Base-by-base conservation (phyloP, 2,113 vertebrate species). In the Actinemys pallida region DNA sequence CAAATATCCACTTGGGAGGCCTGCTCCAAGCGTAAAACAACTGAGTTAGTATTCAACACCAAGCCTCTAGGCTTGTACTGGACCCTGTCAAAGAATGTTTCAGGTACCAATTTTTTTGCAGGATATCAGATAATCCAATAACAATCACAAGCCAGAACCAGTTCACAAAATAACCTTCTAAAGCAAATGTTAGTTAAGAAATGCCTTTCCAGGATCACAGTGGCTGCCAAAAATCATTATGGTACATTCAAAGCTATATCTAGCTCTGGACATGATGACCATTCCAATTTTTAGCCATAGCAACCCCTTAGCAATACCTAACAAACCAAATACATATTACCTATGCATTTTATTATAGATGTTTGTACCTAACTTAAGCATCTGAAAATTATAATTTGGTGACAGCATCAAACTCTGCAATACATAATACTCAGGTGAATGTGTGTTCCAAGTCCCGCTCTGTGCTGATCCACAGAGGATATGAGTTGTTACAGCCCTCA, bases 1-100 rank as follows among this genome's bases (percentile, higher is more conserved):
- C 81, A 87, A 90, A 57, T 57, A 94, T 81, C 90, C 83, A 96
- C 88, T 90, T 95, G 96, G 90, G 83, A 92, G 95, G 90, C 83
- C 93, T 93, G 90, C 89, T 92, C 90, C 87, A 76, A n/a, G n/a
- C 57, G 39, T 22, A 80, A 85, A 90, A 86, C 65, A 39, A 22
- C n/a, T 52, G 31, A 35, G 35, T 22, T 52, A 78, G 59, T 29
- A 88, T 82, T 93, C 62, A 81, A 65, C 35, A 27, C 9, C 39
- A 3, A 59, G 2, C 47, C 25, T 19, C 14, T 56, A 83, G 10
- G 47, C 1, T 54, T 79, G 31, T 4, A 20, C 2, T 12, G 89
- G 22, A 35, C 16, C 57, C n/a, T 83, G 24, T 10, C 59, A 56
- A 5, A 76, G 5, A 88, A 57, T 80, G 49, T 1, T 59, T 35